Evolutionary conservation across 2,797 vertebrate genomes (phyloP).

Genomic region (Anniella stebbinsi): DNA sequence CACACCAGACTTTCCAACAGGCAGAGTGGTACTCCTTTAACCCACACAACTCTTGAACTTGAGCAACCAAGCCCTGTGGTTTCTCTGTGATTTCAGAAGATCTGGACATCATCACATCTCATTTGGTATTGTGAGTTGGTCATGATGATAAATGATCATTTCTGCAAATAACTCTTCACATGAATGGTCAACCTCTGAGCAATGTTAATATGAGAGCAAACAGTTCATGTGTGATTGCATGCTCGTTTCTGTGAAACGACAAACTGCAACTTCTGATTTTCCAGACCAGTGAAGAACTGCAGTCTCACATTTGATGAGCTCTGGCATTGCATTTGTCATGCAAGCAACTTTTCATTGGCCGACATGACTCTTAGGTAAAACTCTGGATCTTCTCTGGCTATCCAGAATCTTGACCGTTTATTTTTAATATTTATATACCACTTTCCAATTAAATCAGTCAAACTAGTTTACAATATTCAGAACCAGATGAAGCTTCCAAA

Average conservation of each 20-base stretch:
- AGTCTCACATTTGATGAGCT: background rate
- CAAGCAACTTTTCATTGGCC: background rate
- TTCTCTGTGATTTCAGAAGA: background rate
- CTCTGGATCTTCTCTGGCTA: background rate
- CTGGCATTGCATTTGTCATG: background rate
- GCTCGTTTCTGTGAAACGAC: background rate
- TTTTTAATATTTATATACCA: background rate
- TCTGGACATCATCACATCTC: background rate
- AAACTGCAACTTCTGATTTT: background rate
- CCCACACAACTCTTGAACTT: background rate
- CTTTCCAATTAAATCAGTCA: background rate
- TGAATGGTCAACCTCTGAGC: background rate
- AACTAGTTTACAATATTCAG: background rate
- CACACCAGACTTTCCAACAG: no score
- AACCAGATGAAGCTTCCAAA: no score
- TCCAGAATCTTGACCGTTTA: background rate
- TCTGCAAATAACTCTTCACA: background rate
- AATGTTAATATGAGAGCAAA: background rate
- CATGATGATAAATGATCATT: background rate
- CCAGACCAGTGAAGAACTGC: background rate
- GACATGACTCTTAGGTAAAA: background rate
- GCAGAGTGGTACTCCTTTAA: background rate
- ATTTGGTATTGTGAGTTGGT: background rate
- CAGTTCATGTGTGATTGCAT: background rate
- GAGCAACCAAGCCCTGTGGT: background rate